Base-by-base conservation (phyloP, 2,888 invertebrate genomes). In the Norana najaformis region DNA sequence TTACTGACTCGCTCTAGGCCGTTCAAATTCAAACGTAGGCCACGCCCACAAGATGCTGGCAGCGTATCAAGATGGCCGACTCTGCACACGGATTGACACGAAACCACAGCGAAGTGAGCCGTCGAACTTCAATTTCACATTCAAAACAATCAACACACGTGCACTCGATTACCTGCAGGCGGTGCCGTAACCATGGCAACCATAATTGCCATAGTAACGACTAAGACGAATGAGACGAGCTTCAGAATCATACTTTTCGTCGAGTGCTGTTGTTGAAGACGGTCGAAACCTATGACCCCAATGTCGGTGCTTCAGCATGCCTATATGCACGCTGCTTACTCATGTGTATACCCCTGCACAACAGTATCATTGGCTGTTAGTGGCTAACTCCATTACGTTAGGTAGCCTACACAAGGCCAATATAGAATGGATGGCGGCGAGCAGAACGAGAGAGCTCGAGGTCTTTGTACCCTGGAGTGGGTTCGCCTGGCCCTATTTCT, bases 141-240 rank as follows among this genome's bases (percentile, higher is more conserved):
- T 14, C n/a, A 69, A 69, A 69, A n/a, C 69, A 69, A 11, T 8
- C 69, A 16, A n/a, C 1, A 47, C 23, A 6, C 47, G n/a, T 47
- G 1, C 69, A 69, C 30, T 69, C 69, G 0, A 36, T 85, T 85
- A 85, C 85, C 85, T 37, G 35, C 35, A 0, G 85, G 85, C 23
- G 85, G 36, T 85, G 36, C 85, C 30, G 85, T 85, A 36, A 85
- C 85, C 85, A 85, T 85, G 85, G 85, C 34, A 85, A 85, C 85
- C 85, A 20, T 30, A 82, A 34, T 1, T 34, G 14, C 82, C 82
- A 18, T 37, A 37, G 36, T 35, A 85, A 85, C 36, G 85, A 37
- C 37, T 0, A 37, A 35, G 5, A 14, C 35, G 85, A 85, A 36
- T 20, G 85, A 35, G 20, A 85, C 85, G 85, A 35, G 0, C 85